phyloP scores from a whole-genome alignment of 2,797 vertebrate species.

The Craterocephalus amniculus region DNA sequence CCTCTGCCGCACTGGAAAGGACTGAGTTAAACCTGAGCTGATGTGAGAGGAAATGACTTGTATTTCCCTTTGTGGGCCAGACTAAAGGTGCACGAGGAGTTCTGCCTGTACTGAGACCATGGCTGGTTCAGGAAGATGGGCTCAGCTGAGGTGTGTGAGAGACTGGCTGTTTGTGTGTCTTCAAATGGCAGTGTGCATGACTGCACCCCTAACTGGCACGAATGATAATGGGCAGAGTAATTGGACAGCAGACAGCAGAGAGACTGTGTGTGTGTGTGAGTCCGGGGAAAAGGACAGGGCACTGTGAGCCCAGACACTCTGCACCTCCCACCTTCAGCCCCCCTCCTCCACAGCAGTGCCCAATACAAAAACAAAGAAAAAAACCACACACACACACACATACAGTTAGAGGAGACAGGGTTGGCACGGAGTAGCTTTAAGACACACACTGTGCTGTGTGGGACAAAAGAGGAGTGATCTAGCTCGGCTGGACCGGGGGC shows the following conservation, averaged over 20 bases:
- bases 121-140: conserved; percentile 24
- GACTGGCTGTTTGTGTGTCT: conserved; percentile 41
- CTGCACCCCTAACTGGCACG: conserved; percentile 67
- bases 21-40: conserved; percentile 17
- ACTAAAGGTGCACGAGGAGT: conserved; percentile 13
- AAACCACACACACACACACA: conserved; percentile 3
- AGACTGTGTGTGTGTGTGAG: conserved; percentile 45
- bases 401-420: background rate
- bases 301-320: conserved; percentile 38
- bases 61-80: conserved; percentile 27
- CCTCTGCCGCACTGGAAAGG: background rate
- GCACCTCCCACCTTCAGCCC: conserved; percentile 43
- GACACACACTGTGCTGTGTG: conserved; percentile 21
- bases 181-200: conserved; percentile 64
- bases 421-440: conserved; percentile 28
- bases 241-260: conserved; percentile 39
- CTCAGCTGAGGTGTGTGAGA: conserved; percentile 50
- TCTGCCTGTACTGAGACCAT: conserved; percentile 42
- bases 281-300: conserved; percentile 38
- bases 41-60: background rate
- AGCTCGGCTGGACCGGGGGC: conserved; percentile 18
- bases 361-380: conserved; percentile 57
- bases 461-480: conserved; percentile 37
- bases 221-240: conserved; percentile 72
- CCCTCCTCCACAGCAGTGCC: conserved; percentile 25